Base-by-base conservation (phyloP, 2,797 vertebrate species). In the Siniperca obscura region DNA sequence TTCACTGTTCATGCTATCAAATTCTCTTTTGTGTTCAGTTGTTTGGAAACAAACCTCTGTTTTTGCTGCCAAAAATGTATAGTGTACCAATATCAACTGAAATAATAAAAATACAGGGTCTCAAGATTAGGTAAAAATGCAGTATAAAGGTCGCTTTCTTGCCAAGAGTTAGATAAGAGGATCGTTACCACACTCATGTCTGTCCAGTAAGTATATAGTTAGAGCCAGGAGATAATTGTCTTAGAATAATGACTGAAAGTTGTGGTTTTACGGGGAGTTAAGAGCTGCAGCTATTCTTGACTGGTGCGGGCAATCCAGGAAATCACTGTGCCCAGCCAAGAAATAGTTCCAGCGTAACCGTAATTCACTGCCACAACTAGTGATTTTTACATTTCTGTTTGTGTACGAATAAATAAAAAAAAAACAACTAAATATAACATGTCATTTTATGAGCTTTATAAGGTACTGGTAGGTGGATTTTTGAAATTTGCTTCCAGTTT, bases 11-110 rank as follows among this genome's bases (percentile, higher is more conserved):
- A 48, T 74, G 75, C 27, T 62, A 14, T 65, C 34, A 60, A 48
- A 57, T 40, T 66, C 12, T 74, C 53, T 55, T 60, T 72, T 74
- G 44, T 78, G 55, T 66, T 78, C 22, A 36, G 8, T 76, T 74
- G 36, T 69, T 25, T 21, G 17, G 30, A 65, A 59, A 13, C 27
- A 3, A 62, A 44, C 14, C 4, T 7, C 11, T 22, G 64, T 57
- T 71, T 77, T 62, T 50, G 42, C 74, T 65, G 16, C 11, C 30
- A 64, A 25, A 66, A 69, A 7, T 77, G 38, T 70, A 21, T 36
- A 52, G 48, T 56, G 38, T 48, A 64, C 5, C 55, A 61, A 53
- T 25, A 65, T 61, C 9, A 48, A 17, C 40, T 22, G 17, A 69
- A 80, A 59, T 57, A 22, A 56, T 76, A 30, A 30, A 30, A 42